Evolutionary conservation across 2,888 invertebrate genomes (phyloP), one percentile per base, ranked within the genome.

Genomic region (Drosophila algonquin): DNA sequence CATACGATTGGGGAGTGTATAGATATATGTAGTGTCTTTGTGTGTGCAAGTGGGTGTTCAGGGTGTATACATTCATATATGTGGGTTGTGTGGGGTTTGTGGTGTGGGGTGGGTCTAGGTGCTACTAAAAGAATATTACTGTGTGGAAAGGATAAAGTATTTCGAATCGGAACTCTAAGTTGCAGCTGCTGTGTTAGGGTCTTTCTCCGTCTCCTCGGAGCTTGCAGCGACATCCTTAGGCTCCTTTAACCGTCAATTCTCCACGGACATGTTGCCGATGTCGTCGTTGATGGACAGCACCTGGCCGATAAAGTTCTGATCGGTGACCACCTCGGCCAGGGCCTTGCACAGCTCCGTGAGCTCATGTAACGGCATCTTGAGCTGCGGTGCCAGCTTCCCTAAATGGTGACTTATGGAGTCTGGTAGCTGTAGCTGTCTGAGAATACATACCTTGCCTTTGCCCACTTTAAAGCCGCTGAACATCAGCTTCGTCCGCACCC

Each of bases 261-360:
- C 94, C 80, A 95, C 95, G 75, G 96, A 95, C 93, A 97, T 94
- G 86, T 94, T 94, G 91, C 95, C 95, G 90, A 97, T 97, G 90
- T 95, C 95, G 76, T 95, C 94, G 93, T 98, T 97, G 89, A 97
- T 96, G 81, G 95, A 94, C 78, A 97, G 93, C 89, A 96, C 93
- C 92, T 97, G 96, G 56, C 94, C 94, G 83, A 97, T 94, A 91
- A 96, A 98, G 69, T 94, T 93, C 80, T 94, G 94, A 92, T 97
- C 95, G 56, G 94, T 92, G 89, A 97, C 93, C 58, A 96, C 94
- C 73, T 93, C 93, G 21, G 95, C 94, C 60, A 97, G 93, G 65
- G 94, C 94, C 81, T 93, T 93, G 74, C 97, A 93, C 65, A 95
- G 93, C 68, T 93, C 92, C 59, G 94, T 92, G 52, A 97, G 93